Percentiles rank a stretch among this genome's conserved stretches.
Conservation (phyloP, 2,888 invertebrate genomes). For the Caenorhabditis angaria region DNA sequence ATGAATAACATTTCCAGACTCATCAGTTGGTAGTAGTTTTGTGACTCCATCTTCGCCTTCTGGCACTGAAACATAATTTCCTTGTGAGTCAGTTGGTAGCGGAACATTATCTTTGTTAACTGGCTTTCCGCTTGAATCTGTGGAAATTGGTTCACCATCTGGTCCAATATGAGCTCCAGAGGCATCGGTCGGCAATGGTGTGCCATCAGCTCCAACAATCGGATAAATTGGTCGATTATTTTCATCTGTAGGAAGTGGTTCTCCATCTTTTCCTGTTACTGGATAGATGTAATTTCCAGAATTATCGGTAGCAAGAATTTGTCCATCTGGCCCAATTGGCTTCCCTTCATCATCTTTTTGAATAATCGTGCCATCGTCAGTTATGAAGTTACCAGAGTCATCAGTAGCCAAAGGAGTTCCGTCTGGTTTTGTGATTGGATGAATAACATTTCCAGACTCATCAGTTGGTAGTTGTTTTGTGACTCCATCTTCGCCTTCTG, state of each 20-base stretch:
- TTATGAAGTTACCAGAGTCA: constrained; percentile 22
- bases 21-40: constrained; percentile 33
- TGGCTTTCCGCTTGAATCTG: constrained; percentile 36
- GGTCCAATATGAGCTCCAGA: constrained; percentile 30
- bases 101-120: constrained; percentile 39
- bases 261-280: constrained; percentile 41
- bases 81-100: constrained; percentile 30
- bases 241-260: constrained; percentile 22
- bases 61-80: constrained; percentile 29
- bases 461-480: constrained; percentile 37
- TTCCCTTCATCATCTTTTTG: constrained; percentile 36
- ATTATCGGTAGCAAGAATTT: constrained; percentile 38
- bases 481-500: constrained; percentile 14
- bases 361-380: constrained; percentile 23
- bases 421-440: constrained; percentile 46
- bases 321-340: constrained; percentile 49
- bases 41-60: constrained; percentile 7
- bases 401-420: constrained; percentile 42
- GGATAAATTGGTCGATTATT: constrained; percentile 39
- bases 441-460: constrained; percentile 34
- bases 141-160: constrained; percentile 30
- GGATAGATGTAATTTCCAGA: constrained; percentile 42
- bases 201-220: constrained; percentile 34
- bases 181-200: constrained; percentile 36
- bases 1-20: constrained; percentile 38